Percentiles rank a stretch among this genome's conserved stretches.
phyloP scores from a whole-genome alignment of 35 echinoderm and acorn worm genomes.

The Apostichopus parvimensis region DNA sequence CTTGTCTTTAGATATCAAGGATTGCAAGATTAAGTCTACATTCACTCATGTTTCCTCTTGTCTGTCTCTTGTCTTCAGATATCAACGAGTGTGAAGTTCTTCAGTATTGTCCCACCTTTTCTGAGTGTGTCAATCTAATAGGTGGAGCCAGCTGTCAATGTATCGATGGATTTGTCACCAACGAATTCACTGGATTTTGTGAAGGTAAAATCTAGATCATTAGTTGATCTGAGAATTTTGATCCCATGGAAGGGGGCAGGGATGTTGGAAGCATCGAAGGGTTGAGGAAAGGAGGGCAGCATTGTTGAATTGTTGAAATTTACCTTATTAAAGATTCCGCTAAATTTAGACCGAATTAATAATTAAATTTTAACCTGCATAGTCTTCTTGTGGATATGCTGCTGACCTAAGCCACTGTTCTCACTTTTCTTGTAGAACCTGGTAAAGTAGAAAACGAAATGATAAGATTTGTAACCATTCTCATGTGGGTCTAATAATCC shows the following conservation, averaged over 20 bases:
- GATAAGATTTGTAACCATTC: too few species aligned
- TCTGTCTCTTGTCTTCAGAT: not conserved
- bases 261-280: too few species aligned
- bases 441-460: too few species aligned
- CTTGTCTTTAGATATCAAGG: too few species aligned
- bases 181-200: slow-evolving; percentile 9
- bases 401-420: too few species aligned
- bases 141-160: slow-evolving; percentile 19
- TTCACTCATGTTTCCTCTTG: not conserved
- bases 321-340: not conserved
- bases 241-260: too few species aligned
- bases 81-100: not conserved
- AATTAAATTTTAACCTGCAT: too few species aligned
- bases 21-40: too few species aligned
- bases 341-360: not conserved
- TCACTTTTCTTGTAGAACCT: too few species aligned
- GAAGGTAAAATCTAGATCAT: slow-evolving; percentile 10
- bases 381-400: too few species aligned
- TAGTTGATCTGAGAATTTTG: not conserved
- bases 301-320: not conserved
- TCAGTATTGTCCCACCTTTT: not conserved
- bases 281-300: too few species aligned
- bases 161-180: slow-evolving; percentile 2
- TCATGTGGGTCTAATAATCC: too few species aligned
- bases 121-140: slow-evolving; percentile 1